These are phyloP conservation scores for Volucella inflata DNA, from an alignment of 2,888 invertebrate genomes.

Conservation along the genomic window DNA sequence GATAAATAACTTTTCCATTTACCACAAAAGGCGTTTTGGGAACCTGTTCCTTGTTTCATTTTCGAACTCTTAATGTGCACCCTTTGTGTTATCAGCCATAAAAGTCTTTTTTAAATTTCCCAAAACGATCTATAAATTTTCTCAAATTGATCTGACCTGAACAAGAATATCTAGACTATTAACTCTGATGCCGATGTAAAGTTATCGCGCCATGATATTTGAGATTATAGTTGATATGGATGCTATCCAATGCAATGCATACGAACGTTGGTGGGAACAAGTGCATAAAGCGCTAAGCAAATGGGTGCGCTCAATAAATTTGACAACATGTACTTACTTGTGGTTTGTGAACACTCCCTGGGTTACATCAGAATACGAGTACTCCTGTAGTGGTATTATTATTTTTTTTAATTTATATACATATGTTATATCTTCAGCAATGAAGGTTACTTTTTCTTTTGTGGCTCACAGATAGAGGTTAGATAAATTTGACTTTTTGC, in stretches of 20 bases:
- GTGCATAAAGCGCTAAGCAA: constrained; percentile 8
- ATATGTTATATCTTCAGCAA: no score
- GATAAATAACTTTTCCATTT: constrained; percentile 35
- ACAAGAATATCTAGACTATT: constrained; percentile 64
- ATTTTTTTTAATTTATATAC: no score
- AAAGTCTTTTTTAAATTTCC: constrained; percentile 54
- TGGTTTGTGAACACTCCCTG: no score
- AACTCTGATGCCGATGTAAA: constrained; percentile 33
- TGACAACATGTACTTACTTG: constrained; percentile 13
- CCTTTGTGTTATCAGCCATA: constrained; percentile 37
- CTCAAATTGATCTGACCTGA: constrained; percentile 62
- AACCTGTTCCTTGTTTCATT: constrained; percentile 46
- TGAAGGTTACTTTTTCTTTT: no score
- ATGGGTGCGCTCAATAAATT: constrained; percentile 24
- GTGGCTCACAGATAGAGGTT: no score
- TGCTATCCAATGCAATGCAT: background rate
- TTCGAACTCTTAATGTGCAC: constrained; percentile 16
- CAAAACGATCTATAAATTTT: constrained; percentile 64
- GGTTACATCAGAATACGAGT: no score
- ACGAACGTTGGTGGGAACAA: constrained; percentile 7
- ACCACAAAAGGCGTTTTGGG: constrained; percentile 28
- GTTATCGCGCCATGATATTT: constrained; percentile 55
- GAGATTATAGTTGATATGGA: constrained; percentile 18
- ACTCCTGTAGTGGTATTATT: no score
- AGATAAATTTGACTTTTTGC: no score